Evolutionary conservation across 2,888 invertebrate species (phyloP).

Genomic region (Crioceris asparagi): DNA sequence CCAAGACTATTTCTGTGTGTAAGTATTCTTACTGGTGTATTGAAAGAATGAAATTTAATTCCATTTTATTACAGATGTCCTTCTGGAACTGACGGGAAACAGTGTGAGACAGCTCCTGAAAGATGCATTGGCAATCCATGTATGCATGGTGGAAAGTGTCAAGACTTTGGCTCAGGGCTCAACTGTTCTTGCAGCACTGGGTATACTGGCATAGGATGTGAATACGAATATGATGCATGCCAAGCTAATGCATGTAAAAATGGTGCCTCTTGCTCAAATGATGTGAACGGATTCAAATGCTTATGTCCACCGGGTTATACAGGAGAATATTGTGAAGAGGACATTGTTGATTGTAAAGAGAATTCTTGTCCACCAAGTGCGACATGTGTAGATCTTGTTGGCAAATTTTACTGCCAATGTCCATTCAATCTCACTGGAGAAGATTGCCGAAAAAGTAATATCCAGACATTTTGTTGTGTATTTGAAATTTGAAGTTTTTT

Average conservation of each 20-base stretch:
- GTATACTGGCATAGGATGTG: conserved; percentile 65
- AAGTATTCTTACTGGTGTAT: conserved; percentile 40
- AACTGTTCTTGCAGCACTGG: conserved; percentile 88
- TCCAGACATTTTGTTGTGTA: too few relatives aligned
- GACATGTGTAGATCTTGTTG: conserved; percentile 82
- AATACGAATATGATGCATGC: conserved; percentile 89
- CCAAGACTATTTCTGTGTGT: conserved; percentile 84
- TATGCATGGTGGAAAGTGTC: conserved; percentile 92
- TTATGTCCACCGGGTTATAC: conserved; percentile 71
- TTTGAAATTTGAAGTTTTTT: too few relatives aligned
- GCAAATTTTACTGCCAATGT: conserved; percentile 90
- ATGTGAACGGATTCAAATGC: conserved; percentile 77
- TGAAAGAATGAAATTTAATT: not conserved
- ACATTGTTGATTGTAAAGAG: conserved; percentile 84
- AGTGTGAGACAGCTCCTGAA: conserved; percentile 94
- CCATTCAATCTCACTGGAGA: conserved; percentile 95
- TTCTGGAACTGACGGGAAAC: conserved; percentile 91
- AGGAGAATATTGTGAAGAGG: conserved; percentile 77
- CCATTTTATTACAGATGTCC: conserved; percentile 53
- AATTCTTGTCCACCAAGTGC: conserved; percentile 91
- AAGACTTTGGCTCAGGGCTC: conserved; percentile 89
- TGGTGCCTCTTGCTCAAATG: conserved; percentile 83
- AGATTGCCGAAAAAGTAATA: conserved; percentile 90
- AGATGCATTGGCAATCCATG: conserved; percentile 88
- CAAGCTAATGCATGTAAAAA: conserved; percentile 84